Conservation (phyloP, 2,797 vertebrate genomes). For the Notoglanidium macrostoma region DNA sequence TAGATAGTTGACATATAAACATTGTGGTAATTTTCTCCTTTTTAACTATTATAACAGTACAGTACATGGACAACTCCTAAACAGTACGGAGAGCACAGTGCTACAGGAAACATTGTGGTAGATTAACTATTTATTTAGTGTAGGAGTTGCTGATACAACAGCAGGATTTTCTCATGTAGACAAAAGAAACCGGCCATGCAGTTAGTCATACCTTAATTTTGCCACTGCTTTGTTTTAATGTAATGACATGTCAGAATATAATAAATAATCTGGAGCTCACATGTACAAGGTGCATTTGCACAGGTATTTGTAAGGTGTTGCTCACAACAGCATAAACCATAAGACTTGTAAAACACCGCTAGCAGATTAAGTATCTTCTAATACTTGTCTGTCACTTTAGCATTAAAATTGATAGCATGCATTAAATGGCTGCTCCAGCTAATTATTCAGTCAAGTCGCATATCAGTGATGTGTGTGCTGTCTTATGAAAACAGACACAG, state of each 20-base stretch:
- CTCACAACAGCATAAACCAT: not conserved
- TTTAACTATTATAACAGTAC: not conserved
- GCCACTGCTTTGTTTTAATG: not conserved
- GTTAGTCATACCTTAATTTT: not conserved
- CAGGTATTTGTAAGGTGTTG: not conserved
- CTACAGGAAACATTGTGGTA: not conserved
- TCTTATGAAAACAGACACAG: slow-evolving; percentile 72
- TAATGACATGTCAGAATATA: not conserved
- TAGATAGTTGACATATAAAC: not conserved
- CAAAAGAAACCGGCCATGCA: not conserved
- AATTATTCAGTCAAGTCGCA: slow-evolving; percentile 63
- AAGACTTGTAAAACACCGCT: not conserved
- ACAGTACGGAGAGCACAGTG: not conserved
- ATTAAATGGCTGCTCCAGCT: slow-evolving; percentile 55
- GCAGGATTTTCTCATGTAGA: not conserved
- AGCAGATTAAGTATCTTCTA: not conserved
- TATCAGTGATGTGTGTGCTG: slow-evolving; percentile 66
- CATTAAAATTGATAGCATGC: slow-evolving; percentile 26
- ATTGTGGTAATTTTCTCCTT: not conserved
- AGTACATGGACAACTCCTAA: not conserved
- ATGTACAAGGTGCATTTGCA: too few species aligned
- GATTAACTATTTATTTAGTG: not conserved
- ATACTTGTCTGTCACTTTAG: not conserved
- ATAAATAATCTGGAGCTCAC: not conserved
- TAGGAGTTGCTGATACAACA: not conserved